Base-by-base conservation (phyloP, 2,888 invertebrate species). In the Pachliopta kotzebuea region DNA sequence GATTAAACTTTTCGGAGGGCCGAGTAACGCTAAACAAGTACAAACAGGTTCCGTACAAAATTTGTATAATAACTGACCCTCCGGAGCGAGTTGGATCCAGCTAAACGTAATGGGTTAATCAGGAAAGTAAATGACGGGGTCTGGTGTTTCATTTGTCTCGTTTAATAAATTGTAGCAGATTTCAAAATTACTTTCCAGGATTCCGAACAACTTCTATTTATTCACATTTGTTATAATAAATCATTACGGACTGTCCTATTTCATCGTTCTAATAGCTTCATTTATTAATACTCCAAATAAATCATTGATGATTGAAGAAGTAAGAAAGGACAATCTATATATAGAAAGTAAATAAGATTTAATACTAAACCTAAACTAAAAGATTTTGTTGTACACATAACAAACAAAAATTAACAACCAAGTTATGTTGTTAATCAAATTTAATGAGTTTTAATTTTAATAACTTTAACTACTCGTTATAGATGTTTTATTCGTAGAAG, bases 61-160 rank as follows among this genome's bases (percentile, higher is more conserved):
- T 65, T 65, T 62, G 57, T 62, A 54, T 65, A 54, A 62, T 65
- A 65, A 65, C 62, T 62, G 55, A 60, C 65, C 65, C 57, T 61
- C 57, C 49, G 29, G 60, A 42, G 61, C 29, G 61, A 53, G 55
- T 62, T 58, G 61, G 58, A 62, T 62, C 58, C 54, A 56, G 55
- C 59, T 62, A 62, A 65, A 65, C 62, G 61, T 65, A 65, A 65
- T 65, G 61, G 65, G 62, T 65, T 65, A 62, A 65, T 65, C 65
- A 65, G 62, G 45, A 65, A 65, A 65, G 65, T 62, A 65, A 65
- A 65, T 65, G 65, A 65, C 65, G 58, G 54, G 58, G 62, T 54
- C 65, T 61, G 58, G 54, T 62, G 58, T 65, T 65, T 65, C 65
- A 65, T 65, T 65, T 65, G 65, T 65, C 58, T 61, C 62, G 55